Evolutionary conservation across 2,113 vertebrate genomes (phyloP), one percentile per base, ranked within the genome.

Genomic region (Eulemur rufifrons): DNA sequence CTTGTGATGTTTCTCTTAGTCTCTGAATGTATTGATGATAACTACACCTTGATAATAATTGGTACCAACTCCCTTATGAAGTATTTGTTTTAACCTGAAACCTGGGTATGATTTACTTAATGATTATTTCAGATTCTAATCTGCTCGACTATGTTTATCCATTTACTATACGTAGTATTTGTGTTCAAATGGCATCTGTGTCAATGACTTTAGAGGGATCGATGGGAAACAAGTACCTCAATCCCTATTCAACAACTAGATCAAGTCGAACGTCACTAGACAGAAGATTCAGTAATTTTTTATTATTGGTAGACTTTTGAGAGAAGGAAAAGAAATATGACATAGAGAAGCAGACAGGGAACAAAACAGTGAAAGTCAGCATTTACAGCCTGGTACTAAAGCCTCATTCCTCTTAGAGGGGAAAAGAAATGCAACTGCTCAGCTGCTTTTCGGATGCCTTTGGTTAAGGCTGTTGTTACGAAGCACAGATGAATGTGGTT

Each of bases 61-160:
- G 54, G 1, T n/a, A 50, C 14, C 37, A 85, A 54, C 27, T 21
- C 15, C 17, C 39, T 59, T 84, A 45, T 1, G 8, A 94, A 88
- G 11, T 47, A 37, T 54, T 82, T 54, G 21, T 86, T 85, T 94
- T 66, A 73, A 37, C 29, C 66, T 50, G n/a, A 81, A 97, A 71
- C 12, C 17, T 32, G 34, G 29, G 34, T 32, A 27, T 52, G 39
- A 82, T 34, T 66, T 80, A 56, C 69, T 54, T 66, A n/a, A 54
- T 63, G 45, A 50, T 82, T 27, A 59, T 14, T 50, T 54, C 59
- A n/a, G 39, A 50, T 47, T 63, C 76, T 86, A 71, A 76, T 12
- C 61, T 66, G 42, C 71, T 92, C 27, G 45, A 29, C 13, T 21
- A 39, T 50, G 23, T 54, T 80, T 23, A 64, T 47, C 11, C 25